Base-by-base conservation (phyloP, 1,140 invertebrate genomes). In the Neelides sp. region DNA sequence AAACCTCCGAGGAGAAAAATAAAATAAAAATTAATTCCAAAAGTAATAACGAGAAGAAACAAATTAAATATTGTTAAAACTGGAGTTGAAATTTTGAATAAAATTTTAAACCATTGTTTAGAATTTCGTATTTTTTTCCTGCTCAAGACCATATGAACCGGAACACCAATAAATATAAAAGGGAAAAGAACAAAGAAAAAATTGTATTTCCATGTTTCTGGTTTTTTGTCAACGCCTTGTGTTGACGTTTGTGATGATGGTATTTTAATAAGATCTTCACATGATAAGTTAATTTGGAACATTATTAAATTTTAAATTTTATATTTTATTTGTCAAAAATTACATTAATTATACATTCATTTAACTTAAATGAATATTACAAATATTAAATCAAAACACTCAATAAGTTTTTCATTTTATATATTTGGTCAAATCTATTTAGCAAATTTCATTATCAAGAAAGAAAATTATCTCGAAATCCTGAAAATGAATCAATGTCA, bases 141-240 rank as follows among this genome's bases (percentile, higher is more conserved):
- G 15, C 7, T 17, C 3, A 58, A 26, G 1, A 51, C 17, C 1
- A 48, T 28, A 44, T 58, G 44, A 12, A 50, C 27, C 0, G 55
- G 55, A 28, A 53, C 27, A 8, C 51, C 55, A 17, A 40, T 44
- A 3, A 54, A 13, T 22, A 51, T 23, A 32, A 54, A 54, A 15
- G 55, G 55, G 12, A 49, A 13, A n/a, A 50, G 34, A 10, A 42
- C 48, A 12, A 55, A 1, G 0, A 44, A n/a, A 27, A 55, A 55
- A 35, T 26, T 54, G 32, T n/a, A 30, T 39, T 45, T 43, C 52
- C 52, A 54, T n/a, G n/a, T n/a, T n/a, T n/a, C n/a, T n/a, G n/a
- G n/a, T n/a, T n/a, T n/a, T n/a, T n/a, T n/a, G n/a, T n/a, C n/a
- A n/a, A n/a, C n/a, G n/a, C n/a, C n/a, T n/a, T n/a, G n/a, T n/a